Base-by-base conservation (phyloP, 2,797 vertebrate species). In the Cygnus olor region DNA sequence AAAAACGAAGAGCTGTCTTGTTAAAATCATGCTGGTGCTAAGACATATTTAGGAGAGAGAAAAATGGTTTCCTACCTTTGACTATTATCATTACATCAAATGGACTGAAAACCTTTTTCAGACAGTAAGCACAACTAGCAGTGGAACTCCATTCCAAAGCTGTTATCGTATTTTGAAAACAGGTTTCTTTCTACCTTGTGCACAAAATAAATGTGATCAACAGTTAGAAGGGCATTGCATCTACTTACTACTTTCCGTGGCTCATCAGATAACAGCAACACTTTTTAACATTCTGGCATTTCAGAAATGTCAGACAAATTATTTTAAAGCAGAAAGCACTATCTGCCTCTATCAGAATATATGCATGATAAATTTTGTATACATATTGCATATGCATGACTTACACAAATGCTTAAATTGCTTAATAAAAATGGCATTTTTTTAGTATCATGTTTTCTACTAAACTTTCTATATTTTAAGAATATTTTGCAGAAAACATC, bases 1-100 rank as follows among this genome's bases (percentile, higher is more conserved):
- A 73, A 96, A 94, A 97, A 87, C 63, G 56, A 88, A 88, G 90
- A 81, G 45, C 81, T 85, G 93, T 96, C 96, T 95, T 95, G 90
- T 95, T 88, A 96, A 97, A 95, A 91, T 82, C 70, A 94, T 73
- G 85, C 91, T 81, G 80, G 58, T 89, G 57, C 27, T 91, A 83
- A 1, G 18, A 96, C 85, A 94, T 94, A 91, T 96, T 95, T 94
- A 90, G 53, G 36, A 82, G 60, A 28, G 71, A 92, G 72, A 85
- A 92, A 85, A 97, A 96, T 94, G 89, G 90, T 94, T 92, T 80
- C 80, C 76, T 84, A 93, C 78, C 79, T 94, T 85, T 78, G 45
- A 74, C 86, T 88, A 68, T 95, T 90, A 78, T 77, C 69, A 27
- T 64, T 90, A 64, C 27, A 88, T 82, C 74, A 80, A 84, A 90